These are phyloP conservation scores for Panagrolaimus sp. DNA, from an alignment of 1,140 invertebrate genomes.

Conservation along the genomic window DNA sequence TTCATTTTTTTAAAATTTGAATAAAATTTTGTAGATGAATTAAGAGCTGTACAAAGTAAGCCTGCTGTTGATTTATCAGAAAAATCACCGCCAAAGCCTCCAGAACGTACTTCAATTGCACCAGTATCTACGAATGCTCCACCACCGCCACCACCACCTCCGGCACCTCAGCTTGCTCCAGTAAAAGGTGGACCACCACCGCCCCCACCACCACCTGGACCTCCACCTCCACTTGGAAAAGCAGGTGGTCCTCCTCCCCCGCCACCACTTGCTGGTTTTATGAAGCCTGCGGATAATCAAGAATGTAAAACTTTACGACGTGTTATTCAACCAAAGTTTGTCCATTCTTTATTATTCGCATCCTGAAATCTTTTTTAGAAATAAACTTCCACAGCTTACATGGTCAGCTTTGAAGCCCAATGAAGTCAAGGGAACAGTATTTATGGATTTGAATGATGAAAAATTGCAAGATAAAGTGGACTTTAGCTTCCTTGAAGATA, in stretches of 20 bases:
- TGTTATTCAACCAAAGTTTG: slow-evolving; percentile 21
- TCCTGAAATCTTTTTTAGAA: slow-evolving; percentile 65
- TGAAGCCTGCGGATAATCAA: slow-evolving; percentile 1
- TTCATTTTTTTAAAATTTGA: too few species aligned
- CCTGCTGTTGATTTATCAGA: not conserved
- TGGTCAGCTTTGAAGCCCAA: slow-evolving; percentile 96
- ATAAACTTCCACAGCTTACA: slow-evolving; percentile 92
- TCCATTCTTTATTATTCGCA: slow-evolving; percentile 25
- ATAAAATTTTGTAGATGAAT: not conserved
- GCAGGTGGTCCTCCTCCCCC: slow-evolving; percentile 25
- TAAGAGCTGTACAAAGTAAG: slow-evolving; percentile 2
- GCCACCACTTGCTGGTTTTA: not conserved
- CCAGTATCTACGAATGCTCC: slow-evolving; percentile 37
- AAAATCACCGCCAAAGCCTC: slow-evolving; percentile 34
- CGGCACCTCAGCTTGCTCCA: slow-evolving; percentile 31
- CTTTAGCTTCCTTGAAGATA: not conserved
- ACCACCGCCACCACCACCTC: slow-evolving; percentile 57
- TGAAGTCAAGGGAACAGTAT: slow-evolving; percentile 94
- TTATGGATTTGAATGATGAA: slow-evolving; percentile 95
- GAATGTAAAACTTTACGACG: slow-evolving; percentile 5
- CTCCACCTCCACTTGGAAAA: slow-evolving; percentile 62
- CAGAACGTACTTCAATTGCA: slow-evolving; percentile 4
- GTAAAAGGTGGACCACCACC: slow-evolving; percentile 66
- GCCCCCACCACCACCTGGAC: slow-evolving; percentile 56
- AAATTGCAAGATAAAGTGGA: slow-evolving; percentile 67